These are phyloP conservation scores for Patagioenas fasciata DNA, from an alignment of 2,113 vertebrate genomes.

Conservation along the genomic window DNA sequence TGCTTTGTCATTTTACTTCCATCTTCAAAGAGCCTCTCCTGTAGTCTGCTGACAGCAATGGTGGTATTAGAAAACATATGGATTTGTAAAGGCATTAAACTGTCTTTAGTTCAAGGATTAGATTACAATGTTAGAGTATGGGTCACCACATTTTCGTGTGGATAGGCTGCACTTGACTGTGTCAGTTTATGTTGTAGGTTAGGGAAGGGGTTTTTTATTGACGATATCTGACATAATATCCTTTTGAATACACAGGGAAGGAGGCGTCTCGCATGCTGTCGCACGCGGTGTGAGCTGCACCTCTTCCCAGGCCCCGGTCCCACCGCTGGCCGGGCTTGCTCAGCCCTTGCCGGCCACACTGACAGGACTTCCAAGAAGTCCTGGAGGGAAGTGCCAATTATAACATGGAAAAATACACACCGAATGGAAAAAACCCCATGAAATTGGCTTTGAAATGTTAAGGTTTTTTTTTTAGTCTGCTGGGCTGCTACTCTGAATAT, in stretches of 20 bases:
- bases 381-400: background rate
- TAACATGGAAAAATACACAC: background rate
- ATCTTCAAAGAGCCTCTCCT: constrained; percentile 74
- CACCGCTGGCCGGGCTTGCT: background rate
- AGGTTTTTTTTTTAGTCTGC: background rate
- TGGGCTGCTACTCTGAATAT: background rate
- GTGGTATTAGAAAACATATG: constrained; percentile 70
- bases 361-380: background rate
- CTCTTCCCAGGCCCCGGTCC: accelerated
- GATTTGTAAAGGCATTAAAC: constrained; percentile 70
- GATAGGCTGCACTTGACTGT: constrained; percentile 1
- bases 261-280: accelerated
- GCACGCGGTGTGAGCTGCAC: accelerated
- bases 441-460: background rate
- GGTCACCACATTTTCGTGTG: constrained; percentile 26
- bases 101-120: constrained; percentile 71
- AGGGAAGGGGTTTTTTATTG: background rate
- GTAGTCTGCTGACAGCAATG: constrained; percentile 71
- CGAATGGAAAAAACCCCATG: background rate
- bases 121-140: constrained; percentile 49
- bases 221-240: background rate
- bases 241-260: accelerated
- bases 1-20: constrained; percentile 78
- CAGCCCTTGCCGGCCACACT: background rate
- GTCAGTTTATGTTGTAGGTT: background rate